Conservation (phyloP, 2,888 invertebrate genomes). For the Drosophila kambysellisi region DNA sequence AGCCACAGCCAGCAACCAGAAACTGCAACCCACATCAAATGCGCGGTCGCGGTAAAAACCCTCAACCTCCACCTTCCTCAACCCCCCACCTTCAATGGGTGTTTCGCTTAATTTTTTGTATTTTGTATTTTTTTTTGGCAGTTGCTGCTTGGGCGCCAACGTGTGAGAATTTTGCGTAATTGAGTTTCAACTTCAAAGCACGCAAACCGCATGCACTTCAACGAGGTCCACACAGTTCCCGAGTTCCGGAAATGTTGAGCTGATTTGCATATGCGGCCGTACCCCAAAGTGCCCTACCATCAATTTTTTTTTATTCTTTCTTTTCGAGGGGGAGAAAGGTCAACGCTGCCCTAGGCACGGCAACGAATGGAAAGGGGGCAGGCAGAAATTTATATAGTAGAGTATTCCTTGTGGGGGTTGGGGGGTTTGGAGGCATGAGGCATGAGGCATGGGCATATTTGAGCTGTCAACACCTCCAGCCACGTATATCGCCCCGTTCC, state of each 20-base stretch:
- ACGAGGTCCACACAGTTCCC: slow-evolving; percentile 34
- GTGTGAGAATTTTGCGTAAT: slow-evolving; percentile 81
- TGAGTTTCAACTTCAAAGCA: slow-evolving; percentile 80
- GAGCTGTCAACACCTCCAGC: slow-evolving; percentile 74
- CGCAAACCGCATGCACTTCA: slow-evolving; percentile 75
- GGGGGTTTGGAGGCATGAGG: not conserved
- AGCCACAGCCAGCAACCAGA: not conserved
- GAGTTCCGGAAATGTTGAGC: slow-evolving; percentile 43
- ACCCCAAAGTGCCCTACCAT: slow-evolving; percentile 1
- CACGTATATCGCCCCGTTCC: slow-evolving; percentile 7
- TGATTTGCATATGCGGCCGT: slow-evolving; percentile 71
- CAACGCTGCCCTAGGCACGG: slow-evolving; percentile 61
- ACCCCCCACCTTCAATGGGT: not conserved
- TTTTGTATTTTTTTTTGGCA: not conserved
- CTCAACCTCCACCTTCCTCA: not conserved
- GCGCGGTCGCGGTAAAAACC: slow-evolving; percentile 25
- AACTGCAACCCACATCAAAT: slow-evolving; percentile 65
- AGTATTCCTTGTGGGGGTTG: not conserved
- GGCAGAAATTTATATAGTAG: not conserved
- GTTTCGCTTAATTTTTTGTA: slow-evolving; percentile 1
- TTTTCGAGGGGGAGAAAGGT: slow-evolving; percentile 55
- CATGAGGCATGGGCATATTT: slow-evolving; percentile 66
- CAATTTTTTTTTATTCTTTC: not conserved
- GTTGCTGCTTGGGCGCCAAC: slow-evolving; percentile 48
- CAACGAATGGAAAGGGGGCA: not conserved